Percentiles rank a stretch among this genome's conserved stretches.
phyloP scores from a whole-genome alignment of 2,797 vertebrate genomes.

The Ceyx erithaca region DNA sequence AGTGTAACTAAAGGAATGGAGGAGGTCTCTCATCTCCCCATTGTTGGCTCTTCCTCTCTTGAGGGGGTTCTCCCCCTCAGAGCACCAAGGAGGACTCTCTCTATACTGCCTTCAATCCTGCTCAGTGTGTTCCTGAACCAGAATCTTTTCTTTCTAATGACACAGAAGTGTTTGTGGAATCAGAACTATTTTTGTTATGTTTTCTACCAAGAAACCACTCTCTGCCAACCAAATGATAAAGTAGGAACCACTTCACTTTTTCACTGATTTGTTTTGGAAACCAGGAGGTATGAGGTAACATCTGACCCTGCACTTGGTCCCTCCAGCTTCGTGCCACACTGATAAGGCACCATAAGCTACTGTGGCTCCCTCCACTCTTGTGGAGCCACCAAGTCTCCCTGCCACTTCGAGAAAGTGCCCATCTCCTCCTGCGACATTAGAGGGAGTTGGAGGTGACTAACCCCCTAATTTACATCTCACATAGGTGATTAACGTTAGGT shows the following conservation, averaged over 20 bases:
- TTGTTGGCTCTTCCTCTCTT: too few species aligned
- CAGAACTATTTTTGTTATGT: neutral
- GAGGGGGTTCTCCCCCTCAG: too few species aligned
- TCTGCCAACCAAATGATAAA: neutral
- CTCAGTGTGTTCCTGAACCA: too few species aligned
- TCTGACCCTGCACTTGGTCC: neutral
- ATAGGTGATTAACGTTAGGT: slow-evolving; percentile 2
- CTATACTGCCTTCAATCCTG: too few species aligned
- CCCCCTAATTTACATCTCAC: slow-evolving; percentile 33
- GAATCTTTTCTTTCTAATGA: neutral
- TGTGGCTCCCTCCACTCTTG: neutral
- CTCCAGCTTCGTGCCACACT: fast-evolving
- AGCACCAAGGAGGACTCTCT: too few species aligned
- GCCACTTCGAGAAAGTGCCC: slow-evolving; percentile 28
- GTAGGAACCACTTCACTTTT: neutral
- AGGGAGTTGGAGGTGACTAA: slow-evolving; percentile 48
- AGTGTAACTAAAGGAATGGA: neutral
- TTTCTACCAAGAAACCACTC: neutral
- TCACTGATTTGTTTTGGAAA: neutral
- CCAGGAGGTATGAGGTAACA: neutral
- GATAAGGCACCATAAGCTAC: neutral
- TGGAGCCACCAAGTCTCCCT: neutral
- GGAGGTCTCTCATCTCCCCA: neutral
- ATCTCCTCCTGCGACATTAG: slow-evolving; percentile 18
- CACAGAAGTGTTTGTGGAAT: neutral